Conservation (phyloP, 2,113 vertebrate genomes). For the Oncorhynchus nerka region DNA sequence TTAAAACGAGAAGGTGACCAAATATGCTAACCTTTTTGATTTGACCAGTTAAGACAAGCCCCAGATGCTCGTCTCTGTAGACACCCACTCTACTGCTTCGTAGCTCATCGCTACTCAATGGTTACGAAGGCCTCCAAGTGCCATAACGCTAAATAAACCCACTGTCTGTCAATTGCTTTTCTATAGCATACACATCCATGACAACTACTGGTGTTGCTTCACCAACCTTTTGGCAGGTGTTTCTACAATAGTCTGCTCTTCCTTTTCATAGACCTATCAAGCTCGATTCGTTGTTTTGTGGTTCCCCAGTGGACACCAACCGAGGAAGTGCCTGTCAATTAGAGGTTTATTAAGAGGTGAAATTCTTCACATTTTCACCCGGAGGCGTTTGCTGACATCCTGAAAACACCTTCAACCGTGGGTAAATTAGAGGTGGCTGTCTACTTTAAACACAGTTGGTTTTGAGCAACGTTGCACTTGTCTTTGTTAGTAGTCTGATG, state of each 20-base stretch:
- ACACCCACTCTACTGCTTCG: not conserved
- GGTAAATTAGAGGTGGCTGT: slow-evolving; percentile 15
- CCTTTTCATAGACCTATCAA: slow-evolving; percentile 10
- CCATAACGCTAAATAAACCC: not conserved
- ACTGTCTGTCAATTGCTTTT: too few relatives aligned
- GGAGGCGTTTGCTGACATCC: slow-evolving; percentile 4
- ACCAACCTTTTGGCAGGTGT: too few relatives aligned
- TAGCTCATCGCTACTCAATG: not conserved
- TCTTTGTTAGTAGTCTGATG: not conserved
- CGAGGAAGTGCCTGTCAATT: slow-evolving; percentile 20
- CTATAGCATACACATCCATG: too few relatives aligned
- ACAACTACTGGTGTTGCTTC: too few relatives aligned
- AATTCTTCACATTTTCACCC: slow-evolving; percentile 20
- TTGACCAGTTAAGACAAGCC: not conserved
- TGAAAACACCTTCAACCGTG: not conserved
- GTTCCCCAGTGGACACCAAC: slow-evolving; percentile 10
- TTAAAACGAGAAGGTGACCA: not conserved
- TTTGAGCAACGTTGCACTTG: not conserved
- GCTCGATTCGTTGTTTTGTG: slow-evolving; percentile 14
- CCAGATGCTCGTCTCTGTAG: not conserved
- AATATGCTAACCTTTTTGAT: not conserved
- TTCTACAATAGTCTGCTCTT: not conserved
- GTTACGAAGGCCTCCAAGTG: not conserved
- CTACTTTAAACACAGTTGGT: not conserved
- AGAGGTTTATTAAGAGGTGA: slow-evolving; percentile 15